Evolutionary conservation across 1,140 invertebrate species (phyloP), one percentile per base, ranked within the genome.

Genomic region (Sesamia nonagrioides): DNA sequence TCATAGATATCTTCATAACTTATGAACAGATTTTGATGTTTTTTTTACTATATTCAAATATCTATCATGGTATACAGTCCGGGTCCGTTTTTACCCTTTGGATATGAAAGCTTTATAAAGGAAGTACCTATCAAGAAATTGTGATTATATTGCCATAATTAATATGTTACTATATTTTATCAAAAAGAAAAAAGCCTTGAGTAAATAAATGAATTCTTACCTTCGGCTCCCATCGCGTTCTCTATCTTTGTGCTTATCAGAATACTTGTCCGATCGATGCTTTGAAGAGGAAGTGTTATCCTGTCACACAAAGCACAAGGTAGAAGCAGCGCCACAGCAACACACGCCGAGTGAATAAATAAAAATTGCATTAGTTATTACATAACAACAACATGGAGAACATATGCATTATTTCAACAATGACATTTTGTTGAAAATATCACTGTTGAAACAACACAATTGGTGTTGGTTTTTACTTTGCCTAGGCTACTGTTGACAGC

Each of bases 241-340:
- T 80, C 82, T 90, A 58, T 94, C 92, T 91, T 90, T 95, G 89
- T 95, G 91, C 89, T 91, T 93, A 87, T 95, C 94, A 85, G 94
- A 92, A 90, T 95, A 91, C 91, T 95, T 95, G 90, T 95, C 95
- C 82, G 92, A 92, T 73, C 94, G 94, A 89, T 95, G 94, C 89
- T 95, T 95, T 89, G 94, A 94, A 88, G 95, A 93, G 88, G 95
- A 90, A 91, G 92, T 94, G 88, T 94, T 95, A 93, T 95, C 95
- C 95, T 95, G 95, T 95, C 94, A 95, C 94, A 95, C 94, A 95
- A 95, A 95, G 94, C 94, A 95, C 94, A 95, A 95, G 94, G 95
- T 95, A 95, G 95, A 95, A 95, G 94, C 94, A 95, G 92, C 94
- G 91, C 91, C 93, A 95, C 93, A 95, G 92, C 94, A 95, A 93